A percentile compares a stretch with the other conserved stretches of the same genome.
These are phyloP conservation scores for Papilio helenus DNA, from an alignment of 1,140 invertebrate species.

Conservation along the genomic window DNA sequence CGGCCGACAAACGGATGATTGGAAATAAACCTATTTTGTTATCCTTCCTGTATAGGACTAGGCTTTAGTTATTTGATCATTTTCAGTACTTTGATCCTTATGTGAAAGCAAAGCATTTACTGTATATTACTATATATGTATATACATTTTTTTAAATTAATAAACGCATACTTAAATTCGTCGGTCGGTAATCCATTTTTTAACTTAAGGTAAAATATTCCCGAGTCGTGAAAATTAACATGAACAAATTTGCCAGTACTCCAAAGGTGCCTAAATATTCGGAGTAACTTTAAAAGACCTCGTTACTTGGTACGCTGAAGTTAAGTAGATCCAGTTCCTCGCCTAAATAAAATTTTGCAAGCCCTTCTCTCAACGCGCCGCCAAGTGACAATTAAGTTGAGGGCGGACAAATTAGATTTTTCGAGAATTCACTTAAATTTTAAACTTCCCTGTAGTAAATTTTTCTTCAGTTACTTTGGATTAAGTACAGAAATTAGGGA, in stretches of 20 bases:
- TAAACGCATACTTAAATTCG: not conserved
- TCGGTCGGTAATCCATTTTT: not conserved
- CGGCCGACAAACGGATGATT: not conserved
- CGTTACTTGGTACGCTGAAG: constrained; percentile 25
- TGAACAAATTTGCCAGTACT: constrained; percentile 9
- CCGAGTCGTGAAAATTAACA: not conserved
- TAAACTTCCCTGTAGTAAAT: constrained; percentile 21
- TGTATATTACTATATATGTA: too few species aligned
- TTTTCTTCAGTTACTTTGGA: constrained; percentile 14
- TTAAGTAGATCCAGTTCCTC: constrained; percentile 22
- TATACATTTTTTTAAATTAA: not conserved
- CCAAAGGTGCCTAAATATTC: constrained; percentile 2
- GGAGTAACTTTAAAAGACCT: constrained; percentile 19
- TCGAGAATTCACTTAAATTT: constrained; percentile 33
- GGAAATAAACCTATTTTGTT: not conserved
- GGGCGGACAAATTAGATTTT: constrained; percentile 32
- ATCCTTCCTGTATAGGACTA: not conserved
- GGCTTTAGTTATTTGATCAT: not conserved
- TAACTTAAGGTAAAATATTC: not conserved
- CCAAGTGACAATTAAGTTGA: constrained; percentile 33
- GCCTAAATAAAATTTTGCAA: constrained; percentile 29
- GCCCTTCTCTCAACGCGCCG: constrained; percentile 27
- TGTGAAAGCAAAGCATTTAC: too few species aligned
- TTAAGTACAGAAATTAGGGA: not conserved
- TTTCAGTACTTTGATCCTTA: too few species aligned